These are phyloP conservation scores for Xestia rhomboidea DNA, from an alignment of 2,888 invertebrate species.

Conservation along the genomic window DNA sequence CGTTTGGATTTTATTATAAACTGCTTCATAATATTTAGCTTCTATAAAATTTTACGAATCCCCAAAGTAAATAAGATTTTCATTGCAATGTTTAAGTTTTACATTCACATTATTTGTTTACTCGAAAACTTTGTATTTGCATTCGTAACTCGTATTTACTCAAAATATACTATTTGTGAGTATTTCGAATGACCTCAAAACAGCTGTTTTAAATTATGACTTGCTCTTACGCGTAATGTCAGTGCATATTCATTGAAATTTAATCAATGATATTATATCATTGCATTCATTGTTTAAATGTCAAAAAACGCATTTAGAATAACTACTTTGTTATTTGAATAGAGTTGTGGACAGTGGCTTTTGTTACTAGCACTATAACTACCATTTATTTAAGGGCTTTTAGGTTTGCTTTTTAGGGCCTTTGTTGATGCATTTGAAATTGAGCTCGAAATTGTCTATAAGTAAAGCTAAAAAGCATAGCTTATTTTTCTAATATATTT, in stretches of 20 bases:
- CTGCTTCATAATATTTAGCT: not conserved
- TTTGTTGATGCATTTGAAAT: too few species aligned
- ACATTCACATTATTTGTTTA: conserved; percentile 28
- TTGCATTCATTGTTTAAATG: not conserved
- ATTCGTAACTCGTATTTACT: conserved; percentile 4
- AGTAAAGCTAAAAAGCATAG: not conserved
- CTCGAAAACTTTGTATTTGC: not conserved
- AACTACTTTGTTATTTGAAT: not conserved
- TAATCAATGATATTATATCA: too few species aligned
- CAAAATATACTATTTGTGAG: not conserved
- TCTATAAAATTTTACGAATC: not conserved
- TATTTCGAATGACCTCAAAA: conserved; percentile 15
- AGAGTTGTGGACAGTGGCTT: not conserved
- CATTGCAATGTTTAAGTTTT: not conserved
- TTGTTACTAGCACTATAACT: not conserved
- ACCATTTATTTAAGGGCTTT: not conserved
- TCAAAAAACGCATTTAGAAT: not conserved
- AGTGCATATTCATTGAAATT: conserved; percentile 1
- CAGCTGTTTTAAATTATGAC: conserved; percentile 14
- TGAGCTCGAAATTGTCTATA: not conserved
- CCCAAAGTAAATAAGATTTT: not conserved
- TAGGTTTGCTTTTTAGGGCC: not conserved
- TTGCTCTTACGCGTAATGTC: not conserved
- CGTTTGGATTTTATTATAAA: not conserved
- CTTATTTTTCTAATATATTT: not conserved